Conservation (phyloP, 2,888 invertebrate species). For the Neoascia interrupta region DNA sequence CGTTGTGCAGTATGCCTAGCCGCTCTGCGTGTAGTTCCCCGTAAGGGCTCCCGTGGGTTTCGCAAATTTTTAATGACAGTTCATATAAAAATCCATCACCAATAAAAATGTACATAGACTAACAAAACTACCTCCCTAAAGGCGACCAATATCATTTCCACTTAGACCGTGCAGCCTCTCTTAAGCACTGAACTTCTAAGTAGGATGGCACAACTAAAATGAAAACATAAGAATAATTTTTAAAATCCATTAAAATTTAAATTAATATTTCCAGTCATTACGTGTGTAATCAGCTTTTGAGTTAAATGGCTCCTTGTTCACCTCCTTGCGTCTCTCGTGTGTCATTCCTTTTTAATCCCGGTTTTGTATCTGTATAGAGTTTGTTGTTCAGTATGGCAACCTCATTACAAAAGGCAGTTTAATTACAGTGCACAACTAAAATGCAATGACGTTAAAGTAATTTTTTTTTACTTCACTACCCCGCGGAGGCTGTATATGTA, state of each 20-base stretch:
- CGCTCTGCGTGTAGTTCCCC: too few species aligned
- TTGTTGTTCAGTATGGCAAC: slow-evolving; percentile 43
- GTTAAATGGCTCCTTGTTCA: slow-evolving; percentile 18
- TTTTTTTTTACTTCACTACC: neutral
- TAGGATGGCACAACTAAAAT: neutral
- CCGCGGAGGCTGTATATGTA: neutral
- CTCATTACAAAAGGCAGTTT: slow-evolving; percentile 62
- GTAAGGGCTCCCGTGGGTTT: too few species aligned
- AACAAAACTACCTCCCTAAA: too few species aligned
- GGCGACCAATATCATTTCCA: too few species aligned
- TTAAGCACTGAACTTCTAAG: too few species aligned
- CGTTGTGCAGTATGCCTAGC: too few species aligned
- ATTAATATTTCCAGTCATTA: slow-evolving; percentile 65
- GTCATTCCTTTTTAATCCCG: slow-evolving; percentile 54
- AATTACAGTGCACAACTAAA: slow-evolving; percentile 63
- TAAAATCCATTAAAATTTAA: slow-evolving; percentile 29
- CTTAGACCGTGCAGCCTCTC: too few species aligned
- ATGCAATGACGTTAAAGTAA: slow-evolving; percentile 58
- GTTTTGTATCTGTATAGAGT: neutral
- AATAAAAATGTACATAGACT: too few species aligned
- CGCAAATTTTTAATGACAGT: too few species aligned
- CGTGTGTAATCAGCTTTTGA: slow-evolving; percentile 33
- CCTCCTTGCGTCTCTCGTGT: slow-evolving; percentile 37
- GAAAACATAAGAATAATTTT: neutral
- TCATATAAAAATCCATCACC: too few species aligned